Evolutionary conservation across 1,140 invertebrate genomes (phyloP).

Genomic region (Meteorus sp.): DNA sequence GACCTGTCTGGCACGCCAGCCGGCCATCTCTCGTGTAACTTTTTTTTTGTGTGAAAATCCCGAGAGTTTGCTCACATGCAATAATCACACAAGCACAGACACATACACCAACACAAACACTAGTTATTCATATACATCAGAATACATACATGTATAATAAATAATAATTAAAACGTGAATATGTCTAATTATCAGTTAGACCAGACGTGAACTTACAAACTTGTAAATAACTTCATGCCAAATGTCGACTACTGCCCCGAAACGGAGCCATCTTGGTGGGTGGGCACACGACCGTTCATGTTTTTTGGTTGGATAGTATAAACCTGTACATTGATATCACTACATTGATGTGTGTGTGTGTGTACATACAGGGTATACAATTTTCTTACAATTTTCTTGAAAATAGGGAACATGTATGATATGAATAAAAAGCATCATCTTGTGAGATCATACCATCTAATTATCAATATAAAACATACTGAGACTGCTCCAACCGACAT

Average conservation of each 20-base stretch:
- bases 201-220: conserved; percentile 33
- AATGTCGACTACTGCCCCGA: conserved; percentile 52
- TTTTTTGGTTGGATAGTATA: conserved; percentile 32
- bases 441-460: too few relatives aligned
- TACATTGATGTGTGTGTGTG: too few relatives aligned
- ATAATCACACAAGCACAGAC: too few relatives aligned
- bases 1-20: conserved; percentile 39
- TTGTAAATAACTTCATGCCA: conserved; percentile 52
- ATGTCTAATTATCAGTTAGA: conserved; percentile 21
- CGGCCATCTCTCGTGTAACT: conserved; percentile 33
- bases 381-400: too few relatives aligned
- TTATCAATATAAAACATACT: too few relatives aligned
- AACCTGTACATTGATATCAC: neutral
- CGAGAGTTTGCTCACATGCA: too few relatives aligned
- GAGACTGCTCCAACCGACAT: too few relatives aligned
- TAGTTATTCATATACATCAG: conserved; percentile 13
- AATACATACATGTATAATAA: conserved; percentile 14
- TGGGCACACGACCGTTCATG: conserved; percentile 44
- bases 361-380: too few relatives aligned
- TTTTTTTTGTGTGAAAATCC: too few relatives aligned
- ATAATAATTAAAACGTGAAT: conserved; percentile 8
- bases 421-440: too few relatives aligned
- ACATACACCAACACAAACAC: conserved; percentile 9
- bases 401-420: too few relatives aligned
- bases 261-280: conserved; percentile 56